These are phyloP conservation scores for Prionace glauca DNA, from an alignment of 2,797 vertebrate genomes.

Conservation along the genomic window DNA sequence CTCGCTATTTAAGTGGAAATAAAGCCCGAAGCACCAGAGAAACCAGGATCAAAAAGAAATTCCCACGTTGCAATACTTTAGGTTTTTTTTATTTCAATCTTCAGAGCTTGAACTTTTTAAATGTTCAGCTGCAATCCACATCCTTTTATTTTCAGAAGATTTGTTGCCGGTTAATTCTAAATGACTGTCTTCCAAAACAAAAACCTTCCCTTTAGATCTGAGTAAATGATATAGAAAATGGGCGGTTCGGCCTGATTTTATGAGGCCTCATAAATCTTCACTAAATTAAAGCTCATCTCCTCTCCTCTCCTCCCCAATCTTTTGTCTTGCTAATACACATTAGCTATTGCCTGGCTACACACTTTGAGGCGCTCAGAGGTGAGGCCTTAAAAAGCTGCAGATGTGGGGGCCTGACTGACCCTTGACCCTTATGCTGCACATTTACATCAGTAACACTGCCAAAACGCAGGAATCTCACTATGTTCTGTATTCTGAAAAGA, in stretches of 20 bases:
- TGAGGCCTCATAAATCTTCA: conserved; percentile 83
- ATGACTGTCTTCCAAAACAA: conserved; percentile 61
- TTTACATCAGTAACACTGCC: conserved; percentile 54
- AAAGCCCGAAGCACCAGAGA: background rate
- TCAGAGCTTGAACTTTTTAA: conserved; percentile 49
- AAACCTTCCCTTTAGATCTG: conserved; percentile 59
- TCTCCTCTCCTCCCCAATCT: conserved; percentile 52
- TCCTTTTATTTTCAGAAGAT: conserved; percentile 55
- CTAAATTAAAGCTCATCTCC: conserved; percentile 76
- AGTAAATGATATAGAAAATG: conserved; percentile 73
- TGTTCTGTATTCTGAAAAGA: conserved; percentile 53
- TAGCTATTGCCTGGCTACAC: conserved; percentile 75
- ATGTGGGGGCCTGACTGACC: conserved; percentile 79
- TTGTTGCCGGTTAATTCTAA: conserved; percentile 68
- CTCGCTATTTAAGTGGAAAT: background rate
- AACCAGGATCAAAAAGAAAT: conserved; percentile 42
- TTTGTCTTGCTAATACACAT: conserved; percentile 91
- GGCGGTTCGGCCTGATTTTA: conserved; percentile 75
- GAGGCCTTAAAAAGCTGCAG: conserved; percentile 69
- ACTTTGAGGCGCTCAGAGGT: conserved; percentile 70
- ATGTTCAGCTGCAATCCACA: conserved; percentile 40
- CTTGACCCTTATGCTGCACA: conserved; percentile 57
- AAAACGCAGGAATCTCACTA: conserved; percentile 55
- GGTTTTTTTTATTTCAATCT: conserved; percentile 49
- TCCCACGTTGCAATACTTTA: conserved; percentile 56